Evolutionary conservation across 1,140 invertebrate genomes (phyloP), one percentile per base, ranked within the genome.

Genomic region (Oedothorax gibbosus): DNA sequence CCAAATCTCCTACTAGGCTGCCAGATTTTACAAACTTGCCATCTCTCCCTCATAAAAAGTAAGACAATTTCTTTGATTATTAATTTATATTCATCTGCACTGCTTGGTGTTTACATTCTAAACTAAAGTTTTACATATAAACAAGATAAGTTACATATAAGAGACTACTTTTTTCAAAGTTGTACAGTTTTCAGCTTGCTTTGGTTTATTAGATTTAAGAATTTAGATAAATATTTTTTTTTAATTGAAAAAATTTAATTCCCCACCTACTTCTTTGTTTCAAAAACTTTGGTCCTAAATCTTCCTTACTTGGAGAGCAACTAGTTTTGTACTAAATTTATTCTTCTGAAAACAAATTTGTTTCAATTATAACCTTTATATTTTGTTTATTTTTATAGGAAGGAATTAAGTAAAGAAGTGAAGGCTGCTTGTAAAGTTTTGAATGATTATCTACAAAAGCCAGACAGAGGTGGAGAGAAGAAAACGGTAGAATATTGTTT

Each of bases 381-480:
- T 35, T 73, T 73, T 56, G 9, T 9, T 73, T 20, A 14, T 21
- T 57, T 73, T 78, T 68, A 20, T 78, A 94, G 93, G 89, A 91
- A 91, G 53, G 90, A 92, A 86, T 92, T 94, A 60, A 92, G 92
- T 82, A 93, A 93, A 88, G 95, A 95, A 89, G 93, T 96, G 92
- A 92, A 92, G 88, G 93, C 93, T 49, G 95, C 95, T 0, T 91
- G 95, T 87, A 96, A 96, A 90, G 93, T 95, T 20, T 90, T 96
- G 0, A 95, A 96, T 86, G 95, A 96, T 90, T 94, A 93, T 77
- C 90, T 84, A 50, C 62, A 66, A 53, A 84, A 84, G 15, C 57
- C 81, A 56, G 62, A 84, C 20, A 96, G 66, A 90, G 92, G 69
- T 94, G 94, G 89, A 92, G 92, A 35, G 84, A 88, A 78, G 81